phyloP scores from a whole-genome alignment of 2,113 vertebrate genomes.

The Aplodontia rufa region DNA sequence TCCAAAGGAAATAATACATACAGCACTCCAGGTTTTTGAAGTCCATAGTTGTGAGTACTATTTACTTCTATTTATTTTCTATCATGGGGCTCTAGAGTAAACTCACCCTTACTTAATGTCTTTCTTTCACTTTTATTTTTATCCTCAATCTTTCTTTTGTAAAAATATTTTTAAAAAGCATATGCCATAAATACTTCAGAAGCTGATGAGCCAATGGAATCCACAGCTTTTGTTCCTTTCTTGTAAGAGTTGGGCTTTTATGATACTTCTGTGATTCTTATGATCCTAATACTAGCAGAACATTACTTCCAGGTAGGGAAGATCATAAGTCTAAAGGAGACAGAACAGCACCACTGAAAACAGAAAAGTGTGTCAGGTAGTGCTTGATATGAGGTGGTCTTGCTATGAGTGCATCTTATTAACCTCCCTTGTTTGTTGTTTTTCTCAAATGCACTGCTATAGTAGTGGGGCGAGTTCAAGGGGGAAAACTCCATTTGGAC shows the following conservation, averaged over 20 bases:
- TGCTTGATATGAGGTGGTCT: not conserved
- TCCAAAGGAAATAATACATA: conserved; percentile 68
- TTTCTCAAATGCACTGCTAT: not conserved
- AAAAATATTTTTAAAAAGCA: conserved; percentile 41
- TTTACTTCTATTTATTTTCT: conserved; percentile 56
- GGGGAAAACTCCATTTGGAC: not conserved
- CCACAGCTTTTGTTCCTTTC: conserved; percentile 10
- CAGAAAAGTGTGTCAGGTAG: not conserved
- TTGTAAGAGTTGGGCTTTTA: not conserved
- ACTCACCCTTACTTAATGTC: not conserved
- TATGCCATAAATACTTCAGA: conserved; percentile 47
- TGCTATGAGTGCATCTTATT: not conserved
- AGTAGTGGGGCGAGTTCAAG: not conserved
- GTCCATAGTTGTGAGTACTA: conserved; percentile 33
- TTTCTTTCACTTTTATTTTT: conserved; percentile 44
- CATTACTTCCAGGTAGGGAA: not conserved
- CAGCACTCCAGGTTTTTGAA: conserved; percentile 50
- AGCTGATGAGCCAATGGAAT: not conserved
- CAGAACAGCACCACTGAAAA: not conserved
- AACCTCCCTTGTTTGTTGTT: not conserved
- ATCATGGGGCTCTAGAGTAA: not conserved
- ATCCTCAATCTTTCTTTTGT: not conserved
- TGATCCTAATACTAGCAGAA: not conserved
- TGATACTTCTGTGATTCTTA: not conserved
- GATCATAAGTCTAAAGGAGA: not conserved